Conservation (phyloP, 2,888 invertebrate genomes). For the Rotaria sp. region DNA sequence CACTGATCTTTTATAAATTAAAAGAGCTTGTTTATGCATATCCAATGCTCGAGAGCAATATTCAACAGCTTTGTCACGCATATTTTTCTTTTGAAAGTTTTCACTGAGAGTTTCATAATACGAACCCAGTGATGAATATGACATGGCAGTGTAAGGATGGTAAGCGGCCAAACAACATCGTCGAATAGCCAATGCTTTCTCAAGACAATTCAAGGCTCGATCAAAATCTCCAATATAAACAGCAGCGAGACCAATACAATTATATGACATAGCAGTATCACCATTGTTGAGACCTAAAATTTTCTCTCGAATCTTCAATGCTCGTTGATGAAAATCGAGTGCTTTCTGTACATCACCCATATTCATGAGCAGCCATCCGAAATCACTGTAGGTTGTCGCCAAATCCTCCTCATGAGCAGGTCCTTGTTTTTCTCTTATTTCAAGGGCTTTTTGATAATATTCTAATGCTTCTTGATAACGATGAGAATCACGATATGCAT, state of each 20-base stretch:
- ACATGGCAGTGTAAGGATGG: background rate
- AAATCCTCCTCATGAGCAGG: background rate
- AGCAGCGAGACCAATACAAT: background rate
- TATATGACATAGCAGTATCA: background rate
- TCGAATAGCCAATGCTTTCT: background rate
- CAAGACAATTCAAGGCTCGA: background rate
- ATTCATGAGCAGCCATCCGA: background rate
- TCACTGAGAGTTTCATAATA: background rate
- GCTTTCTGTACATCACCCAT: background rate
- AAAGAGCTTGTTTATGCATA: background rate
- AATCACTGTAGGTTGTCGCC: background rate
- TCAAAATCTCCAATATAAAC: background rate
- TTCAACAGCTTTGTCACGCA: background rate
- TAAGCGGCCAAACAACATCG: background rate
- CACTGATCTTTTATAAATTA: background rate
- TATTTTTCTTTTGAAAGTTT: background rate
- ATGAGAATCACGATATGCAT: background rate
- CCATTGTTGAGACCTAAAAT: background rate
- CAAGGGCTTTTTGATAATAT: background rate
- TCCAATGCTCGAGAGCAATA: background rate
- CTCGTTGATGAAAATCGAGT: background rate
- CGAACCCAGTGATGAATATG: background rate
- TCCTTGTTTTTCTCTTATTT: background rate
- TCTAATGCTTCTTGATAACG: background rate
- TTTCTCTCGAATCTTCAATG: background rate